Percentiles rank a stretch among this genome's conserved stretches.
These are phyloP conservation scores for Amia ocellicauda DNA, from an alignment of 2,113 vertebrate species.

Conservation along the genomic window DNA sequence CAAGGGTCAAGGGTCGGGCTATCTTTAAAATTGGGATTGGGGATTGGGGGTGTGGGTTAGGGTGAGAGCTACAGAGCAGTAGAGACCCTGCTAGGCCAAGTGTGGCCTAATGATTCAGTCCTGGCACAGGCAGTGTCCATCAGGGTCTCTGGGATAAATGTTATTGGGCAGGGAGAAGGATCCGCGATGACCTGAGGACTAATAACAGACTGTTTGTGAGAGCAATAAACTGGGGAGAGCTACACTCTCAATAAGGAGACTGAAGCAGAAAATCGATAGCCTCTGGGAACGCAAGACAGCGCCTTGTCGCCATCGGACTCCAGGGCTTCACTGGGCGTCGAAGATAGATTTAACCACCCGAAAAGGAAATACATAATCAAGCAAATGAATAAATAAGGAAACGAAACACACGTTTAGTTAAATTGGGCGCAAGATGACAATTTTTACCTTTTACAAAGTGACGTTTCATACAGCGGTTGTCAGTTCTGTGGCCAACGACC, in stretches of 20 bases:
- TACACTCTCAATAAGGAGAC: constrained; percentile 27
- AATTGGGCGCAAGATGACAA: too few relatives aligned
- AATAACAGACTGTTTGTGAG: constrained; percentile 17
- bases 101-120: not conserved
- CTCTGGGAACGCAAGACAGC: constrained; percentile 30
- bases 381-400: too few relatives aligned
- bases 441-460: too few relatives aligned
- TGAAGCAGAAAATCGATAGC: constrained; percentile 54
- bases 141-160: constrained; percentile 6
- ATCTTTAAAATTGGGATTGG: too few relatives aligned
- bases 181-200: not conserved
- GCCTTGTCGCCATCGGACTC: constrained; percentile 10
- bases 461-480: too few relatives aligned
- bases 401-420: too few relatives aligned
- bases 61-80: not conserved
- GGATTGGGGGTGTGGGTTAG: not conserved
- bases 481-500: too few relatives aligned
- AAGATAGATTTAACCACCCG: too few relatives aligned
- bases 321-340: not conserved
- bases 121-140: not conserved
- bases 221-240: constrained; percentile 14
- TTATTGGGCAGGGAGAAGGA: constrained; percentile 14
- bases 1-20: too few relatives aligned
- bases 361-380: too few relatives aligned
- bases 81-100: not conserved